Conservation (phyloP, 2,797 vertebrate genomes). For the Chiloscyllium punctatum region DNA sequence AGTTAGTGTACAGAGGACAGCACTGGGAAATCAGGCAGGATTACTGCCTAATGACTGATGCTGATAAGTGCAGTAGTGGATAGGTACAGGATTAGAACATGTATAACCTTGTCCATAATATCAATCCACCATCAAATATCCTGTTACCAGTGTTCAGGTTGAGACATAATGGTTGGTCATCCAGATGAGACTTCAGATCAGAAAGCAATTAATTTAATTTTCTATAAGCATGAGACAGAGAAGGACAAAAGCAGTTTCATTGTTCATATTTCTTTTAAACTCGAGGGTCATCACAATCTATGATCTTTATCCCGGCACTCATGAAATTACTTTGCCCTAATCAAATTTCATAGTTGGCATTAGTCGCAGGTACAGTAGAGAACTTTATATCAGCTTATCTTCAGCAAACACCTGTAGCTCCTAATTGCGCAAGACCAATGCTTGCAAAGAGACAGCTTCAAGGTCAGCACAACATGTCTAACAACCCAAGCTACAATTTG, state of each 20-base stretch:
- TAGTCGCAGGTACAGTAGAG: neutral
- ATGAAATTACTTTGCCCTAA: neutral
- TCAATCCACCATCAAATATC: neutral
- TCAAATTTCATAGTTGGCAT: slow-evolving; percentile 11
- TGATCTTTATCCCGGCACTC: neutral
- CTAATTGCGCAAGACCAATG: neutral
- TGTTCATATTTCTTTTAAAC: neutral
- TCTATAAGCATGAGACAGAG: neutral
- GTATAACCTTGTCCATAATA: neutral
- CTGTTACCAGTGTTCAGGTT: neutral
- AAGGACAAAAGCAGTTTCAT: neutral
- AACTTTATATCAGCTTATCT: neutral
- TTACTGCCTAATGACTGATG: neutral
- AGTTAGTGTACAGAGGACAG: neutral
- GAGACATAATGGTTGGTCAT: neutral
- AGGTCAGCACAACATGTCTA: neutral
- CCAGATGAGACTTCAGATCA: neutral
- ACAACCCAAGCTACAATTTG: neutral
- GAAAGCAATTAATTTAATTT: neutral
- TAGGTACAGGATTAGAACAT: neutral
- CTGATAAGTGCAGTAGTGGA: neutral
- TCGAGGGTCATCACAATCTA: neutral
- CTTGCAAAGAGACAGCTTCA: neutral
- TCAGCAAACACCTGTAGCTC: neutral
- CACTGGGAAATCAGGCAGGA: neutral